These are phyloP conservation scores for Enteromius afrohamiltoni DNA, from an alignment of 2,797 vertebrate genomes.

Conservation along the genomic window DNA sequence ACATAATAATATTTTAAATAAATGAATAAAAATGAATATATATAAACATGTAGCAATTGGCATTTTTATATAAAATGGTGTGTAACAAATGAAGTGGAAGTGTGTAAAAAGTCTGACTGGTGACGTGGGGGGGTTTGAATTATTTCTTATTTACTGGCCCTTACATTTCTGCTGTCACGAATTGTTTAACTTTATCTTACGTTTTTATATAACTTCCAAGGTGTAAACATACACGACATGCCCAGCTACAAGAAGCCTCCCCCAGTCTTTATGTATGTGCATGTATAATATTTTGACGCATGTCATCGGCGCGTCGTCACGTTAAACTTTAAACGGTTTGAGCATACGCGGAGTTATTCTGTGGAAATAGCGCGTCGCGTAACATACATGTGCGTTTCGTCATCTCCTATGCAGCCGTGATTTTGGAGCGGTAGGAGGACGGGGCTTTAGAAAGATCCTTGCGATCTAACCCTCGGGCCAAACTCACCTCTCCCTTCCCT, in stretches of 20 bases:
- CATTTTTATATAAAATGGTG: background rate
- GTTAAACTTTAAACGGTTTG: background rate
- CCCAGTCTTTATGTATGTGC: too few relatives aligned
- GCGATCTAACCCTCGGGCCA: slow-evolving; percentile 40
- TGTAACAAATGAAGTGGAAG: background rate
- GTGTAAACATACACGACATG: background rate
- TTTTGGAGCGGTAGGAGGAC: slow-evolving; percentile 16
- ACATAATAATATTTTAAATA: background rate
- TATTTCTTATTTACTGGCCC: too few relatives aligned
- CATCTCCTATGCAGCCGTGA: background rate
- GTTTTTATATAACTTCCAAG: background rate
- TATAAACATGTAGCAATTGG: background rate
- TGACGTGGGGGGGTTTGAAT: background rate
- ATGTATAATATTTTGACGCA: background rate
- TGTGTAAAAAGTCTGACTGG: background rate
- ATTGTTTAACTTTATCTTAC: background rate
- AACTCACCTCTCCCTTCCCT: slow-evolving; percentile 49
- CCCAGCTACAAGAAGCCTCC: background rate
- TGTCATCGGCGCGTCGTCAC: background rate
- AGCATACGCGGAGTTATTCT: background rate
- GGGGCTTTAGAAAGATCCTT: slow-evolving; percentile 26
- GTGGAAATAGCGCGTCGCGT: background rate
- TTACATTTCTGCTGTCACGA: background rate
- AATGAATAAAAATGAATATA: background rate
- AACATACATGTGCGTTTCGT: background rate